Evolutionary conservation across 2,797 vertebrate genomes (phyloP).

Genomic region (Halcyon smyrnensis): DNA sequence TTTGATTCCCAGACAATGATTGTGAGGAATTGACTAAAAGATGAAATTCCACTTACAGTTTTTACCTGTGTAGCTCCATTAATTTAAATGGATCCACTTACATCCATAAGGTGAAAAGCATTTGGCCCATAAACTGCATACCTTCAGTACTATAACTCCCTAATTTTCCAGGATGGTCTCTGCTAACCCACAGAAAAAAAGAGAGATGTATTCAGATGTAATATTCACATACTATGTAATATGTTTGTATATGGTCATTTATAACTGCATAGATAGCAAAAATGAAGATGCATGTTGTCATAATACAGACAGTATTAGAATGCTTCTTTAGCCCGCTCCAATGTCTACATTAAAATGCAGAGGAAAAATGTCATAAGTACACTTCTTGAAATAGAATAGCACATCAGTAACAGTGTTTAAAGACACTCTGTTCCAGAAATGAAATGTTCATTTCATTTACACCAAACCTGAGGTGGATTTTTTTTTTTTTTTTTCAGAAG

Average conservation of each 20-base stretch:
- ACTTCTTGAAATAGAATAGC: conserved; percentile 58
- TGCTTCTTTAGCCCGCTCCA: background rate
- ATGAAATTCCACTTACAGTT: background rate
- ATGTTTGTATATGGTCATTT: background rate
- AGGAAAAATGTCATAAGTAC: conserved; percentile 23
- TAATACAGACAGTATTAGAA: background rate
- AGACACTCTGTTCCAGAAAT: conserved; percentile 50
- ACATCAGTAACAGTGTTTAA: conserved; percentile 60
- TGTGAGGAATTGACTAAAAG: background rate
- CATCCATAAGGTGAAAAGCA: background rate
- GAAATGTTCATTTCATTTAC: conserved; percentile 71
- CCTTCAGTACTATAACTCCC: background rate
- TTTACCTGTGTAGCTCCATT: background rate
- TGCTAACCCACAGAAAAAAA: background rate
- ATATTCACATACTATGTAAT: background rate
- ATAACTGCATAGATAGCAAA: conserved; percentile 1
- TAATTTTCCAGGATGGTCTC: background rate
- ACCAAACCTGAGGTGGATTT: conserved; percentile 8
- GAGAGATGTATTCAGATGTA: background rate
- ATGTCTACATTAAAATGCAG: conserved; percentile 38
- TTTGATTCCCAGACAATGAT: background rate
- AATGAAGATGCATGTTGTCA: conserved; percentile 28
- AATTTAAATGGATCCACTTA: background rate
- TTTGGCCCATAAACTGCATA: background rate
- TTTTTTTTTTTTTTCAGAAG: background rate